Conservation (phyloP, 2,797 vertebrate species). For the Calcarius lapponicus region DNA sequence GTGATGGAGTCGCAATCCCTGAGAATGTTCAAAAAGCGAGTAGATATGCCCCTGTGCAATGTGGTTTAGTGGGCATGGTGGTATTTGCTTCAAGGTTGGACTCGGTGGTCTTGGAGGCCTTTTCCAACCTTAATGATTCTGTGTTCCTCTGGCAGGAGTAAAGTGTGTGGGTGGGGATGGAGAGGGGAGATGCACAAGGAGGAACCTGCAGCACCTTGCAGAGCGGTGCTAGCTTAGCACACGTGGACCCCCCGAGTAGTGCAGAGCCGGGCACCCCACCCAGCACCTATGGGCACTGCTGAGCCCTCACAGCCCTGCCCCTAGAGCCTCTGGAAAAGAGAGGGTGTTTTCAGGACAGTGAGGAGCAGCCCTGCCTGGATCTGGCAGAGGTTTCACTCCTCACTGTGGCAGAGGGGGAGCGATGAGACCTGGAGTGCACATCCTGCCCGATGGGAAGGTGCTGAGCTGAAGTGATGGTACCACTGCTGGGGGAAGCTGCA, state of each 20-base stretch:
- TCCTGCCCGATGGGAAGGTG: neutral
- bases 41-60: neutral
- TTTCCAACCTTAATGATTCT: neutral
- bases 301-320: neutral
- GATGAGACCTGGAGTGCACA: accelerated
- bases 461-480: neutral
- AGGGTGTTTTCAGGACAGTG: neutral
- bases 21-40: neutral
- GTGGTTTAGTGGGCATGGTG: neutral
- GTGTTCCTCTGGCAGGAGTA: neutral
- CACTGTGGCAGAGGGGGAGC: neutral
- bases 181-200: neutral
- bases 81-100: neutral
- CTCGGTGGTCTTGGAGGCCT: neutral
- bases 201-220: neutral
- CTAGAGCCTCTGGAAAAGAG: neutral
- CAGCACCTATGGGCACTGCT: neutral
- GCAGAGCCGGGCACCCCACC: neutral
- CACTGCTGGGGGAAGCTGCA: accelerated
- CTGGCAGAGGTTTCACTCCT: neutral
- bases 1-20: neutral
- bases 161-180: neutral
- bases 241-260: accelerated
- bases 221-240: accelerated
- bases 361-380: neutral